A percentile compares a stretch with the other conserved stretches of the same genome.
Conservation (phyloP, 2,113 vertebrate genomes). For the Mohoua ochrocephala region DNA sequence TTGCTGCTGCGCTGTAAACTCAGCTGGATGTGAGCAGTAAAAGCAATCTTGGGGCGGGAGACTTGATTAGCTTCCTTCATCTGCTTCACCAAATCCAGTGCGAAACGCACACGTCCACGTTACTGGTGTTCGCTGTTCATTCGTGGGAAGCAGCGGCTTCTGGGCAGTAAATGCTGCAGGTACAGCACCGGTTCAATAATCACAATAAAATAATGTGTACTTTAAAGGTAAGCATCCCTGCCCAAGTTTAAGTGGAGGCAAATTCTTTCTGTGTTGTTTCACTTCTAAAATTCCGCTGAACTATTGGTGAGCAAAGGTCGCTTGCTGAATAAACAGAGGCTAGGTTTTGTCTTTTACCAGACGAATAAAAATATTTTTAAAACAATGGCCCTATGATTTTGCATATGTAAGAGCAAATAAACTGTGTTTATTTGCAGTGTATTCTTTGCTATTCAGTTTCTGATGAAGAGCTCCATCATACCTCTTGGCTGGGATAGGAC, state of each 20-base stretch:
- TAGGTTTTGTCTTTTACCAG: not conserved
- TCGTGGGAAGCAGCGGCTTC: not conserved
- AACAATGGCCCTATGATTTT: not conserved
- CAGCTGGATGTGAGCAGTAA: constrained; percentile 5
- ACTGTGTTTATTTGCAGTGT: not conserved
- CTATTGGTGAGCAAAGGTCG: not conserved
- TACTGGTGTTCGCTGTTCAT: not conserved
- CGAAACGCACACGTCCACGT: not conserved
- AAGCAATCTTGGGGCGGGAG: not conserved
- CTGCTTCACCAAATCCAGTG: not conserved
- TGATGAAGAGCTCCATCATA: not conserved
- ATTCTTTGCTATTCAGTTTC: not conserved
- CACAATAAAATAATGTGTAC: not conserved
- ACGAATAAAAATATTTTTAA: not conserved
- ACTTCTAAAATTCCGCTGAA: not conserved
- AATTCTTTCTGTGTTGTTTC: not conserved
- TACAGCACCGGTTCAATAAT: not conserved
- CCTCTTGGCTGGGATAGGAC: not conserved
- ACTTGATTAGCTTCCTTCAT: not conserved
- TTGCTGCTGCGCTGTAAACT: not conserved
- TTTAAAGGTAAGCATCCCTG: not conserved
- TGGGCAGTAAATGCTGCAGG: not conserved
- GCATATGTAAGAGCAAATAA: not conserved
- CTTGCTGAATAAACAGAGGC: not conserved
- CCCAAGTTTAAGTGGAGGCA: not conserved